Evolutionary conservation across 2,888 invertebrate species (phyloP).

Genomic region (Eretmocerus hayati): DNA sequence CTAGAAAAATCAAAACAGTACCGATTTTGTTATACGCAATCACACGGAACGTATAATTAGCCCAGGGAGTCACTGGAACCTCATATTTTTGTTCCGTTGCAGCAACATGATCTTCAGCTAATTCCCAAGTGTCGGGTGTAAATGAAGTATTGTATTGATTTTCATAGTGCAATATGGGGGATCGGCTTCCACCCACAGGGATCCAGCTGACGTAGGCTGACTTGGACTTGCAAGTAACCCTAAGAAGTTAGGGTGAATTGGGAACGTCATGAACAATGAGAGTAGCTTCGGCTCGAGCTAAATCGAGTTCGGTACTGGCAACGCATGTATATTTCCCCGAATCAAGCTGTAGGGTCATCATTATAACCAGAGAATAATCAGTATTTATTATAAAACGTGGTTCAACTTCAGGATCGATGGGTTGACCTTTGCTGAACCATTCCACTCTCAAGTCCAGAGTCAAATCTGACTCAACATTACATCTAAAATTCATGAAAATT

Average conservation of each 20-base stretch:
- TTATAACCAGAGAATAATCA: conserved; percentile 90
- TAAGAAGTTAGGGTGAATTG: conserved; percentile 68
- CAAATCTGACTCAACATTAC: conserved; percentile 87
- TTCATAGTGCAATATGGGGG: conserved; percentile 83
- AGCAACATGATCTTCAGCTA: conserved; percentile 68
- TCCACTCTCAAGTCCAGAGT: conserved; percentile 70
- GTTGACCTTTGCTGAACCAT: conserved; percentile 82
- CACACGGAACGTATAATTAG: conserved; percentile 92
- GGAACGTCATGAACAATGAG: conserved; percentile 94
- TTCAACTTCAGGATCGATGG: conserved; percentile 82
- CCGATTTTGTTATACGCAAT: conserved; percentile 88
- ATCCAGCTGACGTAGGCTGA: conserved; percentile 80
- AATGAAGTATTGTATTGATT: conserved; percentile 92
- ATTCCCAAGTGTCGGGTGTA: conserved; percentile 87
- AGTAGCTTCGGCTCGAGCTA: conserved; percentile 76
- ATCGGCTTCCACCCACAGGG: conserved; percentile 89
- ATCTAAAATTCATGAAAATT: no score
- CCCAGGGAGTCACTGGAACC: conserved; percentile 75
- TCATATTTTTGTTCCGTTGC: conserved; percentile 65
- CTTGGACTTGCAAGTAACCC: conserved; percentile 62
- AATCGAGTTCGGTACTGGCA: conserved; percentile 83
- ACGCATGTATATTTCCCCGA: conserved; percentile 94
- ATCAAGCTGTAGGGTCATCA: conserved; percentile 89
- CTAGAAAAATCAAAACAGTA: no score
- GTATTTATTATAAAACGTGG: conserved; percentile 75